These are phyloP conservation scores for Busseola fusca DNA, from an alignment of 2,888 invertebrate species.

Conservation along the genomic window DNA sequence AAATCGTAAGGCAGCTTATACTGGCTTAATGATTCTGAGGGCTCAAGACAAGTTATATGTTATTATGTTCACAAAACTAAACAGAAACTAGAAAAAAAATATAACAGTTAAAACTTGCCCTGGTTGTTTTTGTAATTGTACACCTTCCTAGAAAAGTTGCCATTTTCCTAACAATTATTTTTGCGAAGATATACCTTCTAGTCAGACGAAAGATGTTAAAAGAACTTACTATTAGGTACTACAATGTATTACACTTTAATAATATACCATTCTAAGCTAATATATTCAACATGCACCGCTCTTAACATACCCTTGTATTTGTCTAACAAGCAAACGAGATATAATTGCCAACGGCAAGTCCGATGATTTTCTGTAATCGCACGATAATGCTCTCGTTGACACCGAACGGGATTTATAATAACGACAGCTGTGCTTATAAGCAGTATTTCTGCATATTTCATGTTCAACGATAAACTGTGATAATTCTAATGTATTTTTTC, in stretches of 20 bases:
- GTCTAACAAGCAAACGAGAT: conserved; percentile 34
- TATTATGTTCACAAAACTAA: background rate
- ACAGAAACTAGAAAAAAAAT: background rate
- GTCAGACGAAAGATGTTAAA: background rate
- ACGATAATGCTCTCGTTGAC: conserved; percentile 25
- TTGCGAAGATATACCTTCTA: background rate
- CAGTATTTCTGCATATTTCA: conserved; percentile 19
- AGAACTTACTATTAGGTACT: background rate
- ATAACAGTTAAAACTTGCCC: background rate
- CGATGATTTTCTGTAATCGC: conserved; percentile 42
- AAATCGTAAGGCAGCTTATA: too few species aligned
- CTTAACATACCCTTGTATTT: conserved; percentile 20
- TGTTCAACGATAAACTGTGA: conserved; percentile 5
- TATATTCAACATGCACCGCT: conserved; percentile 13
- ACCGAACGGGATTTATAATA: conserved; percentile 47
- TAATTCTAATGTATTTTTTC: conserved; percentile 19
- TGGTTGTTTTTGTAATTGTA: background rate
- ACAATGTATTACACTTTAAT: background rate
- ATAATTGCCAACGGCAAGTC: conserved; percentile 7
- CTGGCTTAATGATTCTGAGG: too few species aligned
- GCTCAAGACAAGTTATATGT: background rate
- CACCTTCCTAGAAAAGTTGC: background rate
- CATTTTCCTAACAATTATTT: background rate
- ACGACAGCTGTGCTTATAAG: conserved; percentile 32
- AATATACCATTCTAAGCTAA: conserved; percentile 7